Evolutionary conservation across 2,113 vertebrate species (phyloP), one percentile per base, ranked within the genome.

Genomic region (Zingel zingel): DNA sequence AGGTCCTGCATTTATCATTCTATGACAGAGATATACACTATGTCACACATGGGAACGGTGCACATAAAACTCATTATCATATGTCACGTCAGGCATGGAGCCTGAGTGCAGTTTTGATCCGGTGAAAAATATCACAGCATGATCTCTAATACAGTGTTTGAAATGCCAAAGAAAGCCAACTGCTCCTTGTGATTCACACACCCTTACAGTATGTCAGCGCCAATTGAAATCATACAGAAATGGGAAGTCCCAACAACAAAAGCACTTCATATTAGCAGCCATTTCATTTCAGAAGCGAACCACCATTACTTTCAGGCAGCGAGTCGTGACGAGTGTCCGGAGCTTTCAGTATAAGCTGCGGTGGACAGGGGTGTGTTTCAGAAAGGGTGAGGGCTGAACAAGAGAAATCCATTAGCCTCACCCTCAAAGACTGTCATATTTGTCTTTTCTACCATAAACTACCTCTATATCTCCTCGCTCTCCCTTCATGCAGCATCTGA

Each of bases 41-140:
- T 89, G 87, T 83, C 85, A 80, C 7, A 58, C 77, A 74, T 48
- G 78, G 84, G 88, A 77, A 89, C 54, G 62, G 74, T 61, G 88
- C 88, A 83, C 85, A 85, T 86, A 70, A 87, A 93, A 82, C 11
- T 77, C 86, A 94, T 92, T 89, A 92, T 89, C 89, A 84, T 89
- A 91, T 48, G 85, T 91, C 92, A 88, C 21, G 69, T 82, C 85
- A 79, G 71, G 82, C 80, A 56, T 63, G 81, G 62, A 48, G 36
- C 14, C 57, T 23, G 68, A 81, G 67, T 19, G 58, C 67, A 3
- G 71, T 61, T 87, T 83, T 6, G 15, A 79, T 85, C 76, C 30
- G 43, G 72, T 33, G 72, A 66, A 75, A 88, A 83, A 84, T 59
- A 48, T 76, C 75, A 61, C 74, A 11, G 48, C 66, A 12, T 58